These are phyloP conservation scores for Zoanthus gigantus DNA, from an alignment of 92 coral and sea anemone species.

Conservation along the genomic window DNA sequence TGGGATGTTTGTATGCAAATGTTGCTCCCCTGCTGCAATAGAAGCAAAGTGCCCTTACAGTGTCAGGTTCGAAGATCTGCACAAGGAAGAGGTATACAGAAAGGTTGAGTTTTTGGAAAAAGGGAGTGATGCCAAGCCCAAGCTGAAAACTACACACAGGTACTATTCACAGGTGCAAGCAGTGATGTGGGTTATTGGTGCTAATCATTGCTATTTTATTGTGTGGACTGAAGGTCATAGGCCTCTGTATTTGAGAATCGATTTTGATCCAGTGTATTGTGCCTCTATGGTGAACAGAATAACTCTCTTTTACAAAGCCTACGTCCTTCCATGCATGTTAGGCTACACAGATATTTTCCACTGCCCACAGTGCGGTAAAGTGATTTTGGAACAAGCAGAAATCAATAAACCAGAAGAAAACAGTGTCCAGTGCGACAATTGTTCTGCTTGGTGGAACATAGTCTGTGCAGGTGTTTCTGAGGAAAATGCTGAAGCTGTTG, in stretches of 20 bases:
- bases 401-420: slow-evolving; percentile 35
- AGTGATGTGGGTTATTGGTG: slow-evolving; percentile 42
- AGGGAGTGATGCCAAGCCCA: background rate
- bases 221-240: slow-evolving; percentile 55
- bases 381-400: slow-evolving; percentile 56
- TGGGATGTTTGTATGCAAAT: slow-evolving; percentile 45
- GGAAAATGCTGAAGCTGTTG: slow-evolving; percentile 20
- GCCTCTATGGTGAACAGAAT: slow-evolving; percentile 20
- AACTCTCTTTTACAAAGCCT: slow-evolving; percentile 40
- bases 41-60: slow-evolving; percentile 44
- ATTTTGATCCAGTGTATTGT: background rate
- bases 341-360: slow-evolving; percentile 37
- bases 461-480: slow-evolving; percentile 21
- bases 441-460: slow-evolving; percentile 36
- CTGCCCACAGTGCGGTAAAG: slow-evolving; percentile 60
- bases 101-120: background rate
- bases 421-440: slow-evolving; percentile 31
- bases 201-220: slow-evolving; percentile 43
- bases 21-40: background rate
- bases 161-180: slow-evolving; percentile 45
- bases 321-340: slow-evolving; percentile 51
- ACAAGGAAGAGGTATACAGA: background rate
- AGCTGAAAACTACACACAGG: slow-evolving; percentile 15
- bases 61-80: background rate
- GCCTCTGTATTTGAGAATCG: background rate